phyloP scores from a whole-genome alignment of 2,888 invertebrate species.

The Nomada goodeniana region DNA sequence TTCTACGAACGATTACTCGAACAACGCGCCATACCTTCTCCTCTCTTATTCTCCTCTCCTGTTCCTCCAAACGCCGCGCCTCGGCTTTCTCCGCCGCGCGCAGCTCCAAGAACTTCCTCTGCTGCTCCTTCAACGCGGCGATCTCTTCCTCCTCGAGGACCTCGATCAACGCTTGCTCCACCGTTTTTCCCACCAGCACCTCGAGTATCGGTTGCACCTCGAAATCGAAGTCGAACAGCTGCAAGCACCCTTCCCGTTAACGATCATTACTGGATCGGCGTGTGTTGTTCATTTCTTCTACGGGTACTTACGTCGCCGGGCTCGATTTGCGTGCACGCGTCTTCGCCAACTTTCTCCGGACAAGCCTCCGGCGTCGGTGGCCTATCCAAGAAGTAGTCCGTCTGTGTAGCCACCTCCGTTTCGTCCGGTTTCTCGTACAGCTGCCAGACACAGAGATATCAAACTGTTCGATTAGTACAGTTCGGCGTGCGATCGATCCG shows the following conservation, averaged over 20 bases:
- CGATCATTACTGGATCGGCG: not conserved
- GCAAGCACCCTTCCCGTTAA: not conserved
- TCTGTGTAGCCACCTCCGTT: conserved; percentile 92
- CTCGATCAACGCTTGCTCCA: conserved; percentile 95
- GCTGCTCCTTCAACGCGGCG: conserved; percentile 91
- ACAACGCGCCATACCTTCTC: conserved; percentile 86
- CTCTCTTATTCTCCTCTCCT: conserved; percentile 88
- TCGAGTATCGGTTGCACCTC: conserved; percentile 96
- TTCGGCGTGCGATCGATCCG: not conserved
- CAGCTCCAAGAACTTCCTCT: conserved; percentile 89
- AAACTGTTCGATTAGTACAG: too few relatives aligned
- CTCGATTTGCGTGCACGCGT: conserved; percentile 93
- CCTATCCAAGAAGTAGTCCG: conserved; percentile 93
- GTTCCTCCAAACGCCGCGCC: conserved; percentile 91
- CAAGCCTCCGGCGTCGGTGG: conserved; percentile 92
- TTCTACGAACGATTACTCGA: too few relatives aligned
- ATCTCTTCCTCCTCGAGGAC: conserved; percentile 97
- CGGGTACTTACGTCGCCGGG: conserved; percentile 91
- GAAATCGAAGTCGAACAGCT: conserved; percentile 96
- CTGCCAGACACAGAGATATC: conserved; percentile 79
- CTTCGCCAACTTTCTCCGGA: conserved; percentile 92
- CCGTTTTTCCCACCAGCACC: conserved; percentile 94
- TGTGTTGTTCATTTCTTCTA: not conserved
- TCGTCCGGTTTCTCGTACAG: conserved; percentile 91
- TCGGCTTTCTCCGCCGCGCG: conserved; percentile 94